Evolutionary conservation across 2,113 vertebrate genomes (phyloP).

Genomic region (Muntiacus reevesi): DNA sequence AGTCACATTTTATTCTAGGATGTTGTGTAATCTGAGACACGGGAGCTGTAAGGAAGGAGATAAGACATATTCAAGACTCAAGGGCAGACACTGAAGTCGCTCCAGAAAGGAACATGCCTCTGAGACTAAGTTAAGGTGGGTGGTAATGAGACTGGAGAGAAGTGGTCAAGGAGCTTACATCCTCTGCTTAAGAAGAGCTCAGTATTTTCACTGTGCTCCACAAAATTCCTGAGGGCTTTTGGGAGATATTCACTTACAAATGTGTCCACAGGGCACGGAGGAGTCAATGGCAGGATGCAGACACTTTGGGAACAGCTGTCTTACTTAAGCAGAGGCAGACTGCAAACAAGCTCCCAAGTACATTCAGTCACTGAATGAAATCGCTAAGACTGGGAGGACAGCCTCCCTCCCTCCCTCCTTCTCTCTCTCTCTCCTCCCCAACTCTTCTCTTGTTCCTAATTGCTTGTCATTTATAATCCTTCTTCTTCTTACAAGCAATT

Average conservation of each 20-base stretch:
- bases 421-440: fast-evolving
- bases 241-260: not conserved
- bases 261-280: not conserved
- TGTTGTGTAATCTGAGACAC: not conserved
- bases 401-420: too few relatives aligned
- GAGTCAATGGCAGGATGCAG: not conserved
- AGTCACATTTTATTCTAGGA: not conserved
- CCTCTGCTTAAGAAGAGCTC: not conserved
- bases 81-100: not conserved
- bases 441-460: not conserved
- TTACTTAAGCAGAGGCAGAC: not conserved
- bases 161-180: not conserved
- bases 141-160: not conserved
- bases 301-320: not conserved
- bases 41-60: not conserved
- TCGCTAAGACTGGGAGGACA: not conserved
- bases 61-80: not conserved
- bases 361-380: not conserved
- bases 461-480: not conserved
- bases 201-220: not conserved
- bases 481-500: not conserved
- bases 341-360: not conserved
- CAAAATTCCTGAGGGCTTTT: not conserved
- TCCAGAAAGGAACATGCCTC: not conserved
- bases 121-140: not conserved